phyloP scores from a whole-genome alignment of 2,113 vertebrate genomes.

The Dissostichus mawsoni region DNA sequence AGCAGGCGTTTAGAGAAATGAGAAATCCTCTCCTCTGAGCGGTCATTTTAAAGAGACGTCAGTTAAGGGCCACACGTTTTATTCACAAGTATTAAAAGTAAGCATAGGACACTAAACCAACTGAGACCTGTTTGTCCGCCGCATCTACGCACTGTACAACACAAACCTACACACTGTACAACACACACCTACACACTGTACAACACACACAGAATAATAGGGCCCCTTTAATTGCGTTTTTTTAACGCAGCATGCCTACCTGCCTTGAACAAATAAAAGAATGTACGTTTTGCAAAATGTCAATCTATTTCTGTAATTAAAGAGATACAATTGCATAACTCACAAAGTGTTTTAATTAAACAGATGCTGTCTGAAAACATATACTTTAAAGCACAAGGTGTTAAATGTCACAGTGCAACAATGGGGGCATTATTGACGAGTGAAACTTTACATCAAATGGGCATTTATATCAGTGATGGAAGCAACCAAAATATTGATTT shows the following conservation, averaged over 20 bases:
- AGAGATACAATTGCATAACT: conserved; percentile 53
- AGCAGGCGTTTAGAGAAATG: too few species aligned
- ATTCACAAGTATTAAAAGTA: too few species aligned
- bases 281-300: conserved; percentile 67
- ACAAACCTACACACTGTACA: too few species aligned
- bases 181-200: too few species aligned
- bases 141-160: too few species aligned
- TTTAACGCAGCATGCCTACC: conserved; percentile 39
- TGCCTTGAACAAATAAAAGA: conserved; percentile 58
- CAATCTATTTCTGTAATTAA: conserved; percentile 73
- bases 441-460: not conserved
- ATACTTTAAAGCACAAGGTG: conserved; percentile 8
- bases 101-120: too few species aligned
- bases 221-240: not conserved
- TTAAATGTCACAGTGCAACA: conserved; percentile 20
- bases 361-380: not conserved
- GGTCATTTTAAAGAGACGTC: too few species aligned
- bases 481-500: not conserved
- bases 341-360: conserved; percentile 51
- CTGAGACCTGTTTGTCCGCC: too few species aligned
- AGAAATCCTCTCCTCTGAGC: too few species aligned
- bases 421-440: not conserved
- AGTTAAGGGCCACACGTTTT: too few species aligned
- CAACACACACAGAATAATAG: too few species aligned
- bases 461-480: not conserved